Base-by-base conservation (phyloP, 2,797 vertebrate genomes). In the Crenichthys baileyi region DNA sequence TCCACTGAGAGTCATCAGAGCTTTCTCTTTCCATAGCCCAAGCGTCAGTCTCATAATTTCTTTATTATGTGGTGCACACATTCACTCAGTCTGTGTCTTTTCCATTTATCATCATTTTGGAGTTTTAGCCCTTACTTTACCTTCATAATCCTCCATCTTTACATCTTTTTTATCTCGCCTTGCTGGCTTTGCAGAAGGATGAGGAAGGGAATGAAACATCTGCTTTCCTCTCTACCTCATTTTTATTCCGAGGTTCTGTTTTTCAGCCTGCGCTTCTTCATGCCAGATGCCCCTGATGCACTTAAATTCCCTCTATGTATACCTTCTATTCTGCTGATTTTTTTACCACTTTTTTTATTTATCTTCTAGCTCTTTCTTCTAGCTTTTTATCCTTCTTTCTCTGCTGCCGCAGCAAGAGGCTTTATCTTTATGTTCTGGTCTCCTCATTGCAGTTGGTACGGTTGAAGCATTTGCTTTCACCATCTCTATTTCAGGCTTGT, bases 361-460 rank as follows among this genome's bases (percentile, higher is more conserved):
- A 46, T 76, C 51, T 70, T 68, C 60, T 72, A 9, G 41, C 78
- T 79, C 82, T 31, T n/a, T 80, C 73, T 79, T 84, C 18, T 44
- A 31, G 41, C 26, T 61, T 12, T 80, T 75, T 76, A 7, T 46
- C 24, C 70, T 72, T 72, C 46, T 77, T 55, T 78, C 20, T 80
- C 73, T 79, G 46, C 72, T 29, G 29, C 77, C 26, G 51, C n/a
- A 72, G 77, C 77, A 77, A 74, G 16, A 85, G 56, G 26, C 51
- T 80, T 82, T 79, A 67, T 90, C 87, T 91, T 84, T 85, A 79
- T 89, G 82, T 81, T 74, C 61, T 72, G 65, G 41, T 73, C 39
- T 74, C 73, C 84, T 93, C 86, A 87, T 92, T 93, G 84, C 26
- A 82, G 80, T 78, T 89, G 89, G 88, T 88, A 81, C 60, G 84